A percentile compares a stretch with the other conserved stretches of the same genome.
Evolutionary conservation across 1,140 invertebrate genomes (phyloP).

Genomic region (Macrosteles quadrilineatus): DNA sequence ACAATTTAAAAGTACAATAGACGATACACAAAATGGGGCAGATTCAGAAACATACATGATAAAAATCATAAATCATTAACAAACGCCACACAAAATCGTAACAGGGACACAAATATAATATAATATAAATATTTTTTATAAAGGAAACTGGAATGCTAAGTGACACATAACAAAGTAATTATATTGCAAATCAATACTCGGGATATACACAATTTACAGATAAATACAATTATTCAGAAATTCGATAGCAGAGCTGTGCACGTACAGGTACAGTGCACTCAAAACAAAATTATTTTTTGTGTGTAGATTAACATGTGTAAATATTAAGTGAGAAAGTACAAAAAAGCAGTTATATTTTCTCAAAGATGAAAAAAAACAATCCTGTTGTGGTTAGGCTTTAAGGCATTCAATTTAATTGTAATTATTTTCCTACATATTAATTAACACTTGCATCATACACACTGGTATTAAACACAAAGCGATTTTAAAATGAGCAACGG

Average conservation of each 20-base stretch:
- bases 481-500: too few species aligned
- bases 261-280: background rate
- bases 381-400: background rate
- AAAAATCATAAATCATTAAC: background rate
- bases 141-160: slow-evolving; percentile 3
- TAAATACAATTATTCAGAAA: slow-evolving; percentile 6
- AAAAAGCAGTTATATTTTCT: too few species aligned
- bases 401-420: background rate
- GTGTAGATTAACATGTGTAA: background rate
- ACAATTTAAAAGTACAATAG: background rate
- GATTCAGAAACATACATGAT: background rate
- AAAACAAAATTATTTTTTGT: background rate
- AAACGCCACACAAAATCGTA: background rate
- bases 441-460: background rate
- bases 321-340: too few species aligned
- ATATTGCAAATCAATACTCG: background rate
- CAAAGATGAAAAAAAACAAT: too few species aligned
- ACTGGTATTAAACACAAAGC: background rate
- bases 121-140: background rate
- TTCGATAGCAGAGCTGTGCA: background rate
- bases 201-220: slow-evolving; percentile 14
- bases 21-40: background rate
- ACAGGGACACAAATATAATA: background rate
- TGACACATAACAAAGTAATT: background rate
- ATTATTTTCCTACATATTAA: too few species aligned